Conservation (phyloP, 1,140 invertebrate species). For the Phortica variegata region DNA sequence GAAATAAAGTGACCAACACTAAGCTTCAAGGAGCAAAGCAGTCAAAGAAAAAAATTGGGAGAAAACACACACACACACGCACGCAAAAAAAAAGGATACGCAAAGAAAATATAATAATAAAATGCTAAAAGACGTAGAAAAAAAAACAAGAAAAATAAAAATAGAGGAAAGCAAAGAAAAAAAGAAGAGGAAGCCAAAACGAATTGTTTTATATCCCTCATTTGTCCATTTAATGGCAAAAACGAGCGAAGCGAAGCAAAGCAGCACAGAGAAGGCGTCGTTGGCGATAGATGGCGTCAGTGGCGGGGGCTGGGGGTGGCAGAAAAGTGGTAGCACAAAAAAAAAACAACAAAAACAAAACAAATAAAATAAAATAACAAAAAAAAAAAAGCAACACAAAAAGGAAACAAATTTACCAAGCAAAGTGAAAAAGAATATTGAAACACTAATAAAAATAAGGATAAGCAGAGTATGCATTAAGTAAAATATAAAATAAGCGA, state of each 20-base stretch:
- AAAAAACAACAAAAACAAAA: constrained; percentile 21
- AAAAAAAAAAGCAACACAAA: constrained; percentile 32
- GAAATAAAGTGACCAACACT: constrained; percentile 46
- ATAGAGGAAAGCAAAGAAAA: constrained; percentile 13
- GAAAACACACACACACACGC: constrained; percentile 32
- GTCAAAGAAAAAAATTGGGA: constrained; percentile 26
- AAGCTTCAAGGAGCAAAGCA: constrained; percentile 13
- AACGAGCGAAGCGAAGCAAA: constrained; percentile 37
- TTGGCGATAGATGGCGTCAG: constrained; percentile 22
- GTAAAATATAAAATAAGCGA: constrained; percentile 53
- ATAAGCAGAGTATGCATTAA: constrained; percentile 53
- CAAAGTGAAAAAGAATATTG: constrained; percentile 55
- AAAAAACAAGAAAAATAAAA: neutral
- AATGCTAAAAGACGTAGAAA: constrained; percentile 8
- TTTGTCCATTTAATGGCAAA: constrained; percentile 56
- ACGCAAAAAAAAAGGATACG: constrained; percentile 12
- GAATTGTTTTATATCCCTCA: constrained; percentile 57
- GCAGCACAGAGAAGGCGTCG: constrained; percentile 2
- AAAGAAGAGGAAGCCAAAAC: constrained; percentile 44
- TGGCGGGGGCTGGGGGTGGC: constrained; percentile 12
- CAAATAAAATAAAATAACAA: constrained; percentile 19
- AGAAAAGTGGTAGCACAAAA: constrained; percentile 21
- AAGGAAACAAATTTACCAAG: constrained; percentile 31
- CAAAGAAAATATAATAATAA: constrained; percentile 20
- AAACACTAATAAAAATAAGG: constrained; percentile 54